Percentiles rank a stretch among this genome's conserved stretches.
Evolutionary conservation across 2,888 invertebrate species (phyloP).

Genomic region (Drosophila colorata): DNA sequence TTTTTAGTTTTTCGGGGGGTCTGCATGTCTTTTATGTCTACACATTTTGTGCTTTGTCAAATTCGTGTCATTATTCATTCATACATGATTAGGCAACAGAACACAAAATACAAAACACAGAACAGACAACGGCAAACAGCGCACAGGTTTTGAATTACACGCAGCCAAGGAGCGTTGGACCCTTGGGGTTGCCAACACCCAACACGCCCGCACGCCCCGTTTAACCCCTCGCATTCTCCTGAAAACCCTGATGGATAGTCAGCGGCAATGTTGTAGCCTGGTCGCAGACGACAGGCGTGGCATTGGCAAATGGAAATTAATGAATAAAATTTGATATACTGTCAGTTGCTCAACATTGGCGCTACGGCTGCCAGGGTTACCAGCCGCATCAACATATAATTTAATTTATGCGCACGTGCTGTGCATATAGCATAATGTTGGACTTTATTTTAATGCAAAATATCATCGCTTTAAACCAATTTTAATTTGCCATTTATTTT

Average conservation of each 20-base stretch:
- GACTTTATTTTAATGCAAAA: constrained; percentile 31
- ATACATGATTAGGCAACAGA: constrained; percentile 77
- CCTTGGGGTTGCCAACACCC: constrained; percentile 30
- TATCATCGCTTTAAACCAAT: constrained; percentile 47
- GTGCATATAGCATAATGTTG: constrained; percentile 21
- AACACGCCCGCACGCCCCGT: too few relatives aligned
- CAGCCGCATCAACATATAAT: constrained; percentile 48
- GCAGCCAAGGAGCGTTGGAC: constrained; percentile 36
- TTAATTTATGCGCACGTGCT: constrained; percentile 64
- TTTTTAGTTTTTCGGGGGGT: constrained; percentile 3
- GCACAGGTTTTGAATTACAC: constrained; percentile 74
- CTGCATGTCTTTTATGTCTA: constrained; percentile 63
- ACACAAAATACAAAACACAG: constrained; percentile 33
- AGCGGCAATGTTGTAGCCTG: constrained; percentile 11
- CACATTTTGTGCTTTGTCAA: constrained; percentile 76
- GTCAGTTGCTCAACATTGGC: constrained; percentile 55
- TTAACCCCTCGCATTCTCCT: not conserved
- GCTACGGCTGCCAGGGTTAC: constrained; percentile 30
- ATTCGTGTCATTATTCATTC: constrained; percentile 82
- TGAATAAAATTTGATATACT: constrained; percentile 80
- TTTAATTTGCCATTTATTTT: constrained; percentile 61
- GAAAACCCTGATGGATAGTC: constrained; percentile 49
- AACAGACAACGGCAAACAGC: constrained; percentile 46
- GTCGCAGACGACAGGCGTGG: constrained; percentile 64
- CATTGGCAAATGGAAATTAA: constrained; percentile 79